Evolutionary conservation across 1,140 invertebrate genomes (phyloP), one percentile per base, ranked within the genome.

Genomic region (Cepaea nemoralis): DNA sequence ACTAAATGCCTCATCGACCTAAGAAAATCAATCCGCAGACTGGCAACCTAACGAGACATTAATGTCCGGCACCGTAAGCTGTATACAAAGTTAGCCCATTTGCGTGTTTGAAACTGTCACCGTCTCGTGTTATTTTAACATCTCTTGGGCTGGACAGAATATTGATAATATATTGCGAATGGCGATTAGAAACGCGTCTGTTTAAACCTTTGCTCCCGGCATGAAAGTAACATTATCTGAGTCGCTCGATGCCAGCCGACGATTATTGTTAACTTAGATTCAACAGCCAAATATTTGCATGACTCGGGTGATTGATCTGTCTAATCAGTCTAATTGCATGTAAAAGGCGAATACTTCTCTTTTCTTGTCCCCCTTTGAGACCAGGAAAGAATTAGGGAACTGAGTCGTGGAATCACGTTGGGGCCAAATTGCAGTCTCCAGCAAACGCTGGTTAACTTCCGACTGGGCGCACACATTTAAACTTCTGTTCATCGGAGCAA

Each of bases 271-370:
- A 59, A 45, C 74, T 39, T 12, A 33, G 74, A 76, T 76, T 76
- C 74, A 76, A 76, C 74, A 59, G 74, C 74, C 74, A 76, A 76
- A 76, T 76, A 76, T 76, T 76, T 76, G 74, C 74, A 76, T 76
- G 74, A 76, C 74, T 33, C 74, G 48, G 24, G 27, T 76, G 74
- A 76, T 76, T 76, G 74, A 76, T 76, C 74, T 76, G 45, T 76
- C 74, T 76, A 76, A 76, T 76, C 74, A 76, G 42, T 76, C 74
- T 76, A 76, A 76, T 76, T 76, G 74, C 74, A 76, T 76, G 74
- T 76, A 59, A 40, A 55, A 76, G 59, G 40, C 33, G 42, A 74
- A 74, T 42, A 19, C 42, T 48, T 74, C 71, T 48, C 42, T 74
- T 42, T 40, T 27, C 71, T 40, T 27, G 31, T 31, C 42, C n/a